Conservation (phyloP, 1,140 invertebrate species). For the Formica exsecta region DNA sequence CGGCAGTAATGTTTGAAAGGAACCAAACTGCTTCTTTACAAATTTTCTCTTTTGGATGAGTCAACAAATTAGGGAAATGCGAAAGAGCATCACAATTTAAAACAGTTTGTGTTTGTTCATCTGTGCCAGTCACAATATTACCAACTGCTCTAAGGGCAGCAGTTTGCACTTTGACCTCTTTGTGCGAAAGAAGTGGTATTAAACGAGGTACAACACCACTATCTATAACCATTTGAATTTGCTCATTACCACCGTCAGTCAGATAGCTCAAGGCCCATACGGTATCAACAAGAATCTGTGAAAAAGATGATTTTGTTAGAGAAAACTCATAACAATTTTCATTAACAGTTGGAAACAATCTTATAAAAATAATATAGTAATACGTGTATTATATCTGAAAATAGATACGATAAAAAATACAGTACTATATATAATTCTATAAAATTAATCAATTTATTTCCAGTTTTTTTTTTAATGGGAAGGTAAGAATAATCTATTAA, state of each 20-base stretch:
- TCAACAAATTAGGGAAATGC: slow-evolving; percentile 95
- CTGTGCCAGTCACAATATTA: slow-evolving; percentile 99
- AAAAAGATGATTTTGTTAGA: slow-evolving; percentile 67
- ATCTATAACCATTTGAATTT: slow-evolving; percentile 99
- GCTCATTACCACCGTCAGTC: slow-evolving; percentile 99
- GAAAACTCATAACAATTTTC: slow-evolving; percentile 47
- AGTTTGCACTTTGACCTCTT: slow-evolving; percentile 99
- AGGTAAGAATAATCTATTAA: background rate
- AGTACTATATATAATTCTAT: background rate
- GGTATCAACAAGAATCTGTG: slow-evolving; percentile 98
- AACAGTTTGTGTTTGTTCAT: slow-evolving; percentile 97
- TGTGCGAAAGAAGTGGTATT: slow-evolving; percentile 97
- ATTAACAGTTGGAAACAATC: slow-evolving; percentile 1
- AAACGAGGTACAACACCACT: slow-evolving; percentile 97
- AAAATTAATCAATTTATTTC: background rate
- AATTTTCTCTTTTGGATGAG: slow-evolving; percentile 95
- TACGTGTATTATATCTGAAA: background rate
- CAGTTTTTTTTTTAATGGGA: too few species aligned
- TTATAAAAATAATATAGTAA: background rate
- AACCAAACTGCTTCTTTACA: slow-evolving; percentile 99
- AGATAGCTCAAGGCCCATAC: slow-evolving; percentile 99
- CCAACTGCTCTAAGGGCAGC: slow-evolving; percentile 98
- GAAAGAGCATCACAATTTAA: slow-evolving; percentile 92
- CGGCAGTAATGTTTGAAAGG: slow-evolving; percentile 99
- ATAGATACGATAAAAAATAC: slow-evolving; percentile 32